These are phyloP conservation scores for Lepidurus couesii DNA, from an alignment of 1,140 invertebrate species.

Conservation along the genomic window DNA sequence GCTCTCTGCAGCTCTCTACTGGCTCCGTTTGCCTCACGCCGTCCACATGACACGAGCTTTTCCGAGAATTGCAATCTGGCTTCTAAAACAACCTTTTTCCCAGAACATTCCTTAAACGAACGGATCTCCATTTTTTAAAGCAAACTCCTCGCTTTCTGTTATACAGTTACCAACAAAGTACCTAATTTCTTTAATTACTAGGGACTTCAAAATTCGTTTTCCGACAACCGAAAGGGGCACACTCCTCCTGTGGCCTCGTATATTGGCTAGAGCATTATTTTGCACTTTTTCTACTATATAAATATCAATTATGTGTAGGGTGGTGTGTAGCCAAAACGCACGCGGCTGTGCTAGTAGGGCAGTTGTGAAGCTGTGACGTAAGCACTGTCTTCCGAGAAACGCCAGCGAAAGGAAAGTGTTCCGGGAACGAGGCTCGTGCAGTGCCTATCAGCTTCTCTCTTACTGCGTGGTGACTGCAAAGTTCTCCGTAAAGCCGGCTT, in stretches of 20 bases:
- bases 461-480: background rate
- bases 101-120: background rate
- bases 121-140: background rate
- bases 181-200: too few relatives aligned
- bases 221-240: too few relatives aligned
- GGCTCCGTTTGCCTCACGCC: background rate
- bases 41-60: slow-evolving; percentile 14
- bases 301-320: background rate
- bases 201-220: too few relatives aligned
- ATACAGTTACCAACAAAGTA: background rate
- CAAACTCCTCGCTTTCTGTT: background rate
- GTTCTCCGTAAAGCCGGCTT: background rate
- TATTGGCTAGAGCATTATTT: background rate
- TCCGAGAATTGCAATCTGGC: slow-evolving; percentile 2
- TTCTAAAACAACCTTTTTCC: background rate
- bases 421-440: slow-evolving; percentile 2
- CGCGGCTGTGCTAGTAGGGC: background rate
- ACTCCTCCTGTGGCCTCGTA: too few relatives aligned
- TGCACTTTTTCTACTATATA: background rate
- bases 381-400: background rate
- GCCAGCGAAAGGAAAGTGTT: slow-evolving; percentile 13
- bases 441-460: background rate
- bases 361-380: background rate
- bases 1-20: background rate
- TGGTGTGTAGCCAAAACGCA: background rate